These are phyloP conservation scores for Peromyscus eremicus DNA, from an alignment of 2,797 vertebrate genomes.

Conservation along the genomic window DNA sequence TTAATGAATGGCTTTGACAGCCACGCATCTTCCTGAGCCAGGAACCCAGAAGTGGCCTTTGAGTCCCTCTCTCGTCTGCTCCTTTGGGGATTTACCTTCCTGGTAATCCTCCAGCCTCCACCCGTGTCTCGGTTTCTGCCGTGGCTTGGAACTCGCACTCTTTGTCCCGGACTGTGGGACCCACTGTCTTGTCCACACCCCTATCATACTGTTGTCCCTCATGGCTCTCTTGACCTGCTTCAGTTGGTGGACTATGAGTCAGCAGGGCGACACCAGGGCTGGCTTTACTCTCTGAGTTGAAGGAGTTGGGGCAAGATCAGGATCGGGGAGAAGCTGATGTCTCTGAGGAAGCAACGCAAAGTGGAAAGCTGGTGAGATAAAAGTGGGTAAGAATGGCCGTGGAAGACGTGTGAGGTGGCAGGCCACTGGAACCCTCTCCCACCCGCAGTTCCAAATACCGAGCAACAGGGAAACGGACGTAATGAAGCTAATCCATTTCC, in stretches of 20 bases:
- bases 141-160: neutral
- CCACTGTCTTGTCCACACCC: neutral
- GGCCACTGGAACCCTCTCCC: neutral
- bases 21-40: neutral
- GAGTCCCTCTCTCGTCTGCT: neutral
- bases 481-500: neutral
- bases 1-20: neutral
- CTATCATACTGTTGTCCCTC: fast-evolving
- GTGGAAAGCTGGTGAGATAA: neutral
- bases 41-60: neutral
- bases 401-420: neutral
- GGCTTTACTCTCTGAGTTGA: neutral
- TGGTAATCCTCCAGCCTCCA: neutral
- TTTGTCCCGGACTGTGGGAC: neutral
- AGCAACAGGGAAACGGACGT: neutral
- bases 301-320: neutral
- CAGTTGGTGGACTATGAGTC: fast-evolving
- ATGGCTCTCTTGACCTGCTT: neutral
- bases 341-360: neutral
- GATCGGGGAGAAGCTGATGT: neutral
- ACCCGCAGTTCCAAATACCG: neutral
- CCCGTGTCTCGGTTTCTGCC: neutral
- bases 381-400: neutral
- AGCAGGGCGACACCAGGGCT: neutral
- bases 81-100: neutral